Evolutionary conservation across 2,113 vertebrate species (phyloP).

Genomic region (Potamarius usumacintae): DNA sequence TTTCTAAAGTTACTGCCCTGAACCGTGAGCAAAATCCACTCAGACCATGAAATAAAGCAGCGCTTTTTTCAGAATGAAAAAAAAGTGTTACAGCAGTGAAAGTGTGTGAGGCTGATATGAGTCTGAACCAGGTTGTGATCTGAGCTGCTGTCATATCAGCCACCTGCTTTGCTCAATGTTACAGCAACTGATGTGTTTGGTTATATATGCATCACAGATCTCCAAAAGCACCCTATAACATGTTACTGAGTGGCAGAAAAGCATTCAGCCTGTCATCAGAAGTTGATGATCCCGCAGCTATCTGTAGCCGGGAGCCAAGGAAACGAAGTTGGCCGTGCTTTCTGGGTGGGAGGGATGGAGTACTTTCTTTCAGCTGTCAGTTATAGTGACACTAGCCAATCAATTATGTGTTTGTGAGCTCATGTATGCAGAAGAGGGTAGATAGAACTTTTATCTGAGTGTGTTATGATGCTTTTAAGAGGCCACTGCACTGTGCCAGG

Average conservation of each 20-base stretch:
- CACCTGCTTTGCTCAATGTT: neutral
- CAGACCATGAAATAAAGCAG: conserved; percentile 53
- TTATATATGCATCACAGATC: neutral
- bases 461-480: neutral
- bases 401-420: too few relatives aligned
- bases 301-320: too few relatives aligned
- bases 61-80: neutral
- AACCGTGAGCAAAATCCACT: conserved; percentile 53
- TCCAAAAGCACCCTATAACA: neutral
- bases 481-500: too few relatives aligned
- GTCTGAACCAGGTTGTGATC: neutral
- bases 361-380: neutral
- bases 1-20: conserved; percentile 48
- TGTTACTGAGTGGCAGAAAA: neutral
- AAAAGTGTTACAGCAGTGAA: conserved; percentile 10
- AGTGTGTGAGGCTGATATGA: conserved; percentile 5
- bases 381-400: neutral
- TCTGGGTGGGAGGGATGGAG: neutral
- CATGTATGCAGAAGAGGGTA: neutral
- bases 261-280: neutral
- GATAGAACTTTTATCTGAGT: neutral
- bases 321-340: neutral
- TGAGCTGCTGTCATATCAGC: neutral
- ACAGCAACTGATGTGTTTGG: neutral
- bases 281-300: neutral